These are phyloP conservation scores for Fopius arisanus DNA, from an alignment of 1,140 invertebrate species.

Conservation along the genomic window DNA sequence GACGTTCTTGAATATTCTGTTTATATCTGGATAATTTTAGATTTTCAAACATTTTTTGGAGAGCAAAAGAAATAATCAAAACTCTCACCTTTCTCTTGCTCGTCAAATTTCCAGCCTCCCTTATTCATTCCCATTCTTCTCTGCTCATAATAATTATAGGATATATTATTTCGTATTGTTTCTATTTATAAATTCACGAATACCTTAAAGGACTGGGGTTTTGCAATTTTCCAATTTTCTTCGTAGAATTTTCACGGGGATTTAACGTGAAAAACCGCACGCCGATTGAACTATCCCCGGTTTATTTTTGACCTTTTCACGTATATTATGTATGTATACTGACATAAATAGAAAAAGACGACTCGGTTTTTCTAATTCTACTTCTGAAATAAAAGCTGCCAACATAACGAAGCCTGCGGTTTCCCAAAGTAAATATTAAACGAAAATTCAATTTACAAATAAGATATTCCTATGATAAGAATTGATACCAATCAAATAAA, in stretches of 20 bases:
- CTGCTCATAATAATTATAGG: neutral
- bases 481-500: no score
- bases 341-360: neutral
- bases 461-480: no score
- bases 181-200: neutral
- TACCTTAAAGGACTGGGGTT: neutral
- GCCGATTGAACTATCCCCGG: neutral
- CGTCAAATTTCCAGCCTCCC: slow-evolving; percentile 69
- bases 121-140: slow-evolving; percentile 55
- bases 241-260: neutral
- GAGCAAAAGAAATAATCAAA: slow-evolving; percentile 4
- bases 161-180: neutral
- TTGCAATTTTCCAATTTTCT: neutral
- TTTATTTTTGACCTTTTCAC: slow-evolving; percentile 2
- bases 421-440: no score
- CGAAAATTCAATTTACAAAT: no score
- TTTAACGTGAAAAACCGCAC: neutral
- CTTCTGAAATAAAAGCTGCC: no score
- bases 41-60: slow-evolving; percentile 16
- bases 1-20: neutral
- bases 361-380: neutral
- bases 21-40: neutral
- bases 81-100: slow-evolving; percentile 65
- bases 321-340: neutral
- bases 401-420: no score